phyloP scores from a whole-genome alignment of 2,113 vertebrate species.

The Ariopsis seemanni region DNA sequence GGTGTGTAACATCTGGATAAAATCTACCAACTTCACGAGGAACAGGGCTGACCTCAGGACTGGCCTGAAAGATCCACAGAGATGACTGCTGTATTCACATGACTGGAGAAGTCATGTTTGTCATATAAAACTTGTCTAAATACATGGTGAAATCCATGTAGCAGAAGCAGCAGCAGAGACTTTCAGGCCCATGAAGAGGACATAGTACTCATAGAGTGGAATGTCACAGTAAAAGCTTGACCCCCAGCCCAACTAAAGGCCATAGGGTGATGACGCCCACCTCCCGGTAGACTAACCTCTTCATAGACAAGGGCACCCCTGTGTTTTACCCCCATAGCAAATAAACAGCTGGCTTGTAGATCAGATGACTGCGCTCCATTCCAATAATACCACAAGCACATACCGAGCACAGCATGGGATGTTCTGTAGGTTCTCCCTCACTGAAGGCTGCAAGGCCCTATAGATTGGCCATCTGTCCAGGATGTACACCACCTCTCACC shows the following conservation, averaged over 20 bases:
- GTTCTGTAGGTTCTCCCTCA: neutral
- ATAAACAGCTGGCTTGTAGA: neutral
- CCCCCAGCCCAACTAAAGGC: neutral
- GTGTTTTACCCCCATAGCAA: neutral
- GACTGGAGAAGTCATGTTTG: neutral
- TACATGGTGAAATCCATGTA: neutral
- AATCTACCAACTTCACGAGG: neutral
- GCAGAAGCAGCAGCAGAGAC: neutral
- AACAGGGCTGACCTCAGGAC: neutral
- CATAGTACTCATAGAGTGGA: neutral
- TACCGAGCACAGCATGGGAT: neutral
- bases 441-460: no score
- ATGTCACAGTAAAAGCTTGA: neutral
- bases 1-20: neutral
- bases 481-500: no score
- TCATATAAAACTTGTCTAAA: neutral
- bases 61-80: neutral
- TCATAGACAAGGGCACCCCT: neutral
- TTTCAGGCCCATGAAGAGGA: no score
- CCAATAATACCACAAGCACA: neutral
- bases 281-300: neutral
- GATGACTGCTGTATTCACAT: neutral
- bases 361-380: neutral
- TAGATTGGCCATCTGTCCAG: no score
- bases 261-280: neutral